Conservation (phyloP, 1,140 invertebrate species). For the Zaprionus capensis region DNA sequence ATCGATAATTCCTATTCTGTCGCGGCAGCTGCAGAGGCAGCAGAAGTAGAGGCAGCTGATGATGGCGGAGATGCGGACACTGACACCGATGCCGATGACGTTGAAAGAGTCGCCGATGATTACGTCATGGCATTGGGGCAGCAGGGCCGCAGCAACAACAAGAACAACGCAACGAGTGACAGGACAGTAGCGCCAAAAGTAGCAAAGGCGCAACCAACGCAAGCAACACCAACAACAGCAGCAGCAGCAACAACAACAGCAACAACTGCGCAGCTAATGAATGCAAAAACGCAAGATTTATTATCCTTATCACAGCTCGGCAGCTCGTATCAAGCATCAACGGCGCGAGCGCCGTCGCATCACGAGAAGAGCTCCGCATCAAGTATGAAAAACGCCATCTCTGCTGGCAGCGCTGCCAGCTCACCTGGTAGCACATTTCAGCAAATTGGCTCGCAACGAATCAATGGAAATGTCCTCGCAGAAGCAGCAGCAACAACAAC, state of each 20-base stretch:
- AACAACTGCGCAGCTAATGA: constrained; percentile 44
- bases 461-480: constrained; percentile 64
- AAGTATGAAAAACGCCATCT: constrained; percentile 52
- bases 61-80: constrained; percentile 14
- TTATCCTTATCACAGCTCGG: constrained; percentile 70
- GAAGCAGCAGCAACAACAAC: constrained; percentile 27
- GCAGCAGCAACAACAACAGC: constrained; percentile 36
- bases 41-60: constrained; percentile 24
- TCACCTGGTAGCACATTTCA: constrained; percentile 53
- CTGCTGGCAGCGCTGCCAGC: constrained; percentile 21
- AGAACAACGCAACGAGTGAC: constrained; percentile 28
- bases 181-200: constrained; percentile 25
- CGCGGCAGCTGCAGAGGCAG: constrained; percentile 27
- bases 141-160: constrained; percentile 15
- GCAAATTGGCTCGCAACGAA: constrained; percentile 72
- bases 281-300: constrained; percentile 62
- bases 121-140: constrained; percentile 65
- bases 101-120: constrained; percentile 54
- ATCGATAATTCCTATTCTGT: constrained; percentile 78
- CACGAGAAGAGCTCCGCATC: constrained; percentile 34
- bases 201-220: constrained; percentile 30
- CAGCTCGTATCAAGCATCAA: constrained; percentile 54
- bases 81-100: constrained; percentile 38
- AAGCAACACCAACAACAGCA: constrained; percentile 29
- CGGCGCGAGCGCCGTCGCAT: constrained; percentile 24